Evolutionary conservation across 2,113 vertebrate species (phyloP), one percentile per base, ranked within the genome.

Genomic region (Cyphomyrus discorhynchus): DNA sequence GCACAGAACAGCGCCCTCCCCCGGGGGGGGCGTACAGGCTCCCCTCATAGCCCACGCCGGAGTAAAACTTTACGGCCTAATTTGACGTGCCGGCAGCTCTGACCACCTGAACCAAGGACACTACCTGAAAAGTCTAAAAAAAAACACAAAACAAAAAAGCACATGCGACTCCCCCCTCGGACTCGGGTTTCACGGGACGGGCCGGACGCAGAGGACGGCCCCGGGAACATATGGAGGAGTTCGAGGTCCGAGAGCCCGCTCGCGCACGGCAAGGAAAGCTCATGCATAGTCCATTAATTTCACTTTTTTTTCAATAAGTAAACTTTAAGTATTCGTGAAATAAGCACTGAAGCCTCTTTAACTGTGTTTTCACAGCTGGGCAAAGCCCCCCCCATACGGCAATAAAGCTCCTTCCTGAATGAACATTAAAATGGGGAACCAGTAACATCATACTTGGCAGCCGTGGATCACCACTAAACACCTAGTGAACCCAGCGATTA

Each of bases 321-420:
- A 95, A 94, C 91, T 92, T 92, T 93, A 95, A 96, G 93, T 94
- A 92, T 94, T 94, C 88, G 92, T 95, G 94, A 96, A 95, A 94
- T 94, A 93, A 95, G 94, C 92, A 92, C 94, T 95, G 93, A 95
- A 95, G 94, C 93, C 92, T 93, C 92, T 95, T 95, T 95, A 95
- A 95, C 93, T 42, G 93, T 96, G 95, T 96, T 96, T 96, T 94
- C 92, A 94, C 95, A 96, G 95, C 95, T 96, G 95, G 92, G 91
- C 62, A 77, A 74, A 91, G 42, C 92, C 90, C 93, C 90, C 21
- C 56, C 85, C 92, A 8, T 90, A 89, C 42, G 39, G 91, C 93
- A 92, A 93, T 95, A 95, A 96, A 95, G 92, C 52, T 31, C 92
- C 94, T 95, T 96, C 94, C 94, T 95, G 95, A 94, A 93, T 93